A percentile compares a stretch with the other conserved stretches of the same genome.
phyloP scores from a whole-genome alignment of 2,113 vertebrate species.

The Siniperca knerii region DNA sequence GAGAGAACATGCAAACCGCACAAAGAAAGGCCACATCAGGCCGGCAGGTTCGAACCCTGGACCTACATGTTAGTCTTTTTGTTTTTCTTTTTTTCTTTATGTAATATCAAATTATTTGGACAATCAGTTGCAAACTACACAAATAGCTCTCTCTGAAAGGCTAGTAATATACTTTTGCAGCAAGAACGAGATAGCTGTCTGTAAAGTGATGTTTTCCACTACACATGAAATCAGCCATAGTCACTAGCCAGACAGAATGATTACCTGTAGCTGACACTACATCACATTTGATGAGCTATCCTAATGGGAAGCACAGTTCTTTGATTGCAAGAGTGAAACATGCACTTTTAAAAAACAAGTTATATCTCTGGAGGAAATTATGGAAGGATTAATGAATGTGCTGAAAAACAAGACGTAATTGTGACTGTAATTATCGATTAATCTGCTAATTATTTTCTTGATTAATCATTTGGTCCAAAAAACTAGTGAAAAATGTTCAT shows the following conservation, averaged over 20 bases:
- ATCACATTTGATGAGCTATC: background rate
- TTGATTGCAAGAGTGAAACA: background rate
- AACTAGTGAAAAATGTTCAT: too few relatives aligned
- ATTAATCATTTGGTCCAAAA: background rate
- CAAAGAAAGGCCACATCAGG: background rate
- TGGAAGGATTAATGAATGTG: background rate
- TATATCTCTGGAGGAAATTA: background rate
- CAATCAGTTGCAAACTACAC: too few relatives aligned
- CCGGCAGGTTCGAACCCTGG: background rate
- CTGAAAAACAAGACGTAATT: background rate
- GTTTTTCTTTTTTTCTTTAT: background rate
- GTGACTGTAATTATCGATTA: background rate
- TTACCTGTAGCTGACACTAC: background rate
- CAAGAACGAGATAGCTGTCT: too few relatives aligned
- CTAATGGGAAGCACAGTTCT: background rate
- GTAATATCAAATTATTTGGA: background rate
- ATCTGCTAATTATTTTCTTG: background rate
- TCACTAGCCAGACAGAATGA: too few relatives aligned
- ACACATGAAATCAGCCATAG: too few relatives aligned
- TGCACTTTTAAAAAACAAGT: background rate
- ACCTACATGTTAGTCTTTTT: background rate
- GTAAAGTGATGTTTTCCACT: too few relatives aligned
- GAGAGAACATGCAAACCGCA: background rate
- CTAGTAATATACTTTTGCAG: too few relatives aligned
- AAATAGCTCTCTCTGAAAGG: too few relatives aligned